phyloP scores from a whole-genome alignment of 2,888 invertebrate species.

The Stenotaenia linearis region DNA sequence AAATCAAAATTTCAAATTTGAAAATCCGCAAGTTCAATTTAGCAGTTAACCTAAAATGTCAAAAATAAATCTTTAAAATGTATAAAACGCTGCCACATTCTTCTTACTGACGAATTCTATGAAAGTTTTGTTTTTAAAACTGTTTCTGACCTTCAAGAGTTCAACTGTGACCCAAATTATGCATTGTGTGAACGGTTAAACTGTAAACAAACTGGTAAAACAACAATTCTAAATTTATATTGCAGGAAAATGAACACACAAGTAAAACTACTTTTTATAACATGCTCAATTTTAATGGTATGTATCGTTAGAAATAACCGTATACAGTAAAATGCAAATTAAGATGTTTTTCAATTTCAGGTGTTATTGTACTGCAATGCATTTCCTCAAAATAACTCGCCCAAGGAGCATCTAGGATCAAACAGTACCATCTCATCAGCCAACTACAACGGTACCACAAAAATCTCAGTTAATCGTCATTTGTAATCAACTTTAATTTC shows the following conservation, averaged over 20 bases:
- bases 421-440: neutral
- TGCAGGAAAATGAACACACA: neutral
- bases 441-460: slow-evolving; percentile 16
- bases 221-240: neutral
- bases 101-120: too few species aligned
- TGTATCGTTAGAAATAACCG: neutral
- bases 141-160: neutral
- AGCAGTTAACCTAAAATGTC: too few species aligned
- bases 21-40: too few species aligned
- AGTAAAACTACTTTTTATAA: neutral
- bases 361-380: neutral
- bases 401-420: neutral
- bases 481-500: too few species aligned
- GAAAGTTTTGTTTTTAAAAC: too few species aligned
- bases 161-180: neutral
- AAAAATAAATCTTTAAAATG: too few species aligned
- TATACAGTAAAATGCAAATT: too few species aligned
- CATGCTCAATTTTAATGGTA: neutral
- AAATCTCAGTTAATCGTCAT: too few species aligned
- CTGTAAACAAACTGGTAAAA: neutral
- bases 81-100: too few species aligned
- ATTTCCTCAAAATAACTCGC: neutral
- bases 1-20: too few species aligned
- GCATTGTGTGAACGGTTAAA: too few species aligned
- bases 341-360: too few species aligned